Conservation (phyloP, 2,888 invertebrate species). For the Nipponacmea schrenckii region DNA sequence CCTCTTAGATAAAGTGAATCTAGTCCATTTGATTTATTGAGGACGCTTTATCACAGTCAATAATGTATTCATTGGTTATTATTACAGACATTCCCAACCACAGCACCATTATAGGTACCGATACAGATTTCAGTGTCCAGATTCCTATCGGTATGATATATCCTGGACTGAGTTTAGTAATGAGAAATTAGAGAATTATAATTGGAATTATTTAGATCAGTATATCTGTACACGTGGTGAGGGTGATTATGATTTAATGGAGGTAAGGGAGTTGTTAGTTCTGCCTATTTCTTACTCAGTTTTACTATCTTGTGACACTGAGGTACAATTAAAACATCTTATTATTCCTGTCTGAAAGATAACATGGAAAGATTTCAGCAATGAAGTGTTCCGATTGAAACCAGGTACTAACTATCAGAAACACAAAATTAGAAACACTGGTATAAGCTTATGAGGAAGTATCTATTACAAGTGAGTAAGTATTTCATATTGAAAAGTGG, state of each 20-base stretch:
- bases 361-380: background rate
- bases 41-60: no score
- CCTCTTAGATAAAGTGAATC: no score
- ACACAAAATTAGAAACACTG: no score
- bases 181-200: slow-evolving; percentile 93
- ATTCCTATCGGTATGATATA: slow-evolving; percentile 78
- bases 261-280: slow-evolving; percentile 72
- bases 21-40: no score
- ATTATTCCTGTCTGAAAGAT: background rate
- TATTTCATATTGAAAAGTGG: no score
- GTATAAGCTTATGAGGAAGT: no score
- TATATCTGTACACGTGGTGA: slow-evolving; percentile 95
- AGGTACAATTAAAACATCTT: background rate
- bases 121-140: slow-evolving; percentile 68
- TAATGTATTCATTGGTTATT: no score
- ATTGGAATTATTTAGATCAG: slow-evolving; percentile 98
- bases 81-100: slow-evolving; percentile 87
- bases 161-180: slow-evolving; percentile 94
- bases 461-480: no score
- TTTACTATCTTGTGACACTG: no score
- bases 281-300: no score
- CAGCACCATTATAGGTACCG: slow-evolving; percentile 81
- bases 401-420: background rate
- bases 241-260: slow-evolving; percentile 82
- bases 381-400: background rate